Conservation (phyloP, 2,113 vertebrate species). For the Bettongia penicillata region DNA sequence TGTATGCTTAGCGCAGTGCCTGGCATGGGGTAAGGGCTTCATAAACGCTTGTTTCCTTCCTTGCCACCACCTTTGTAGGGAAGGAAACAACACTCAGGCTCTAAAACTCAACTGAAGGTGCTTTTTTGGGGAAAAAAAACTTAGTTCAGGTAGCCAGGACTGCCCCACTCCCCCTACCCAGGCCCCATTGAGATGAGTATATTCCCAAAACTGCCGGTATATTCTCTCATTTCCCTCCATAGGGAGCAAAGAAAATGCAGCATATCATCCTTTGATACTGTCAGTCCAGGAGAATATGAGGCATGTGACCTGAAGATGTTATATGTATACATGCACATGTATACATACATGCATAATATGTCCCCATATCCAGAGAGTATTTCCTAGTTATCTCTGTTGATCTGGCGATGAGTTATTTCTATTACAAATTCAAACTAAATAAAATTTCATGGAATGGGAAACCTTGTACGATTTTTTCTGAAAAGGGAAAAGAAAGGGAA, state of each 20-base stretch:
- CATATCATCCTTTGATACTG: slow-evolving; percentile 7
- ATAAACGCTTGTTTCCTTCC: neutral
- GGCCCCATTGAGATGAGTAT: neutral
- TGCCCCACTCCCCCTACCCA: neutral
- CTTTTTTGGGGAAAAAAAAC: neutral
- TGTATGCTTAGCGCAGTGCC: too few relatives aligned
- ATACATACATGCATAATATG: neutral
- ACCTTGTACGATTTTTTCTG: slow-evolving; percentile 1
- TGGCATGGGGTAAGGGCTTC: neutral
- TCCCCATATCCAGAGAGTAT: neutral
- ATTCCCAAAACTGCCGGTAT: neutral
- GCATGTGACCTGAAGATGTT: neutral
- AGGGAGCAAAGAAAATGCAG: neutral
- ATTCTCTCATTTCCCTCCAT: neutral
- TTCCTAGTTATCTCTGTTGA: slow-evolving; percentile 15
- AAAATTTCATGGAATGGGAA: slow-evolving; percentile 26
- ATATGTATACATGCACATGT: neutral
- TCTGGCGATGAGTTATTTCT: slow-evolving; percentile 8
- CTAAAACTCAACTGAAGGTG: neutral
- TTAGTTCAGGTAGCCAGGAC: neutral
- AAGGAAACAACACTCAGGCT: neutral
- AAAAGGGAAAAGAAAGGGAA: neutral
- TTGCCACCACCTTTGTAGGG: neutral
- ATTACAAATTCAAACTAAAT: slow-evolving; percentile 8
- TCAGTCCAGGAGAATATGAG: slow-evolving; percentile 16